Evolutionary conservation across 2,888 invertebrate species (phyloP).

Genomic region (Pristionchus exspectatus): DNA sequence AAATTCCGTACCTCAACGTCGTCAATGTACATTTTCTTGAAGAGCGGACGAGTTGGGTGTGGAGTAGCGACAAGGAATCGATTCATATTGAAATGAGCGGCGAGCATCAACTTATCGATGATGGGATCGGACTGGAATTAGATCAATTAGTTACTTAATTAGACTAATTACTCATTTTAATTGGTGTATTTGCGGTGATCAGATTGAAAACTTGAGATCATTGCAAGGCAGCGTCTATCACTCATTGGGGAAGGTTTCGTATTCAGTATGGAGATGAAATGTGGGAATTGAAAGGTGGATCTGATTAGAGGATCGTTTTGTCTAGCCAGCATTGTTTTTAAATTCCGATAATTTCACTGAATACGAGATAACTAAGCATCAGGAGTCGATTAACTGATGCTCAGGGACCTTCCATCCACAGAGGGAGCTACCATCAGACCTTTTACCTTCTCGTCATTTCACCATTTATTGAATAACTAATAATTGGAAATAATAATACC

Average conservation of each 20-base stretch:
- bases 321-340: neutral
- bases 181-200: neutral
- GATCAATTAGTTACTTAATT: neutral
- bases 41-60: neutral
- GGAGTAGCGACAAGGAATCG: neutral
- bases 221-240: neutral
- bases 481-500: neutral
- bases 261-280: neutral
- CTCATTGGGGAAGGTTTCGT: neutral
- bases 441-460: slow-evolving; percentile 12
- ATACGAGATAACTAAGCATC: neutral
- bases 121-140: neutral
- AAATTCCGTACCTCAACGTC: neutral
- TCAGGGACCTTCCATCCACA: neutral
- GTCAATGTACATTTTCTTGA: neutral
- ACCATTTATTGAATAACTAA: neutral
- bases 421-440: slow-evolving; percentile 3
- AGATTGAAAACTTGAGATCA: slow-evolving; percentile 48
- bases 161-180: neutral
- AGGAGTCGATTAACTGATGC: neutral
- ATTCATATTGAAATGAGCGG: neutral
- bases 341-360: slow-evolving; percentile 33
- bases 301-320: neutral
- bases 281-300: neutral
- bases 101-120: neutral